Percentiles rank a stretch among this genome's conserved stretches.
Evolutionary conservation across 92 coral and sea anemone species (phyloP).

Genomic region (Pocillopora grandis): DNA sequence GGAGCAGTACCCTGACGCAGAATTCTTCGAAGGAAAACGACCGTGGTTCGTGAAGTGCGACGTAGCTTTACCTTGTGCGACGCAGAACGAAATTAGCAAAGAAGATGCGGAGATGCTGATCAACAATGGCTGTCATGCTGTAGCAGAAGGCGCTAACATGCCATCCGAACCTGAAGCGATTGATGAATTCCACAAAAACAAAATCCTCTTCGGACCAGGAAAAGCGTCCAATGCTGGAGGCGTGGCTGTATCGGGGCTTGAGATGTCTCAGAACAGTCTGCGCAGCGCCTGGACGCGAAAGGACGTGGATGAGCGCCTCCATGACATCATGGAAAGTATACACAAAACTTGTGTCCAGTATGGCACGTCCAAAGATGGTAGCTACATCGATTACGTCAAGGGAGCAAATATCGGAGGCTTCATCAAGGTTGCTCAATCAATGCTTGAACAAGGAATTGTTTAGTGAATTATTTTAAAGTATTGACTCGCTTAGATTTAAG

Average conservation of each 20-base stretch:
- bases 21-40: conserved; percentile 77
- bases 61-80: conserved; percentile 87
- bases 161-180: conserved; percentile 80
- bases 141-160: conserved; percentile 93
- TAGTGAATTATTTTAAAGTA: conserved; percentile 6
- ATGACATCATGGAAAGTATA: conserved; percentile 87
- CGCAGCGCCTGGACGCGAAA: conserved; percentile 89
- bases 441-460: conserved; percentile 77
- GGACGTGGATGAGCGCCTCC: conserved; percentile 83
- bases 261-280: conserved; percentile 90
- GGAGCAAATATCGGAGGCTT: conserved; percentile 79
- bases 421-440: conserved; percentile 72
- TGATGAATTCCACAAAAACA: conserved; percentile 70
- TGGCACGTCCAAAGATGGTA: conserved; percentile 70
- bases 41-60: conserved; percentile 89
- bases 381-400: conserved; percentile 67
- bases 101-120: conserved; percentile 77
- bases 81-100: conserved; percentile 78
- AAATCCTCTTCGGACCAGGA: conserved; percentile 81
- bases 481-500: too few relatives aligned
- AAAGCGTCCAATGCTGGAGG: conserved; percentile 94
- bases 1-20: conserved; percentile 64
- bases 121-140: conserved; percentile 73
- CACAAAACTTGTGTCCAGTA: conserved; percentile 68
- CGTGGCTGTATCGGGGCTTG: conserved; percentile 95